Evolutionary conservation across 2,113 vertebrate genomes (phyloP), one percentile per base, ranked within the genome.

Genomic region (Nanorana parkeri): DNA sequence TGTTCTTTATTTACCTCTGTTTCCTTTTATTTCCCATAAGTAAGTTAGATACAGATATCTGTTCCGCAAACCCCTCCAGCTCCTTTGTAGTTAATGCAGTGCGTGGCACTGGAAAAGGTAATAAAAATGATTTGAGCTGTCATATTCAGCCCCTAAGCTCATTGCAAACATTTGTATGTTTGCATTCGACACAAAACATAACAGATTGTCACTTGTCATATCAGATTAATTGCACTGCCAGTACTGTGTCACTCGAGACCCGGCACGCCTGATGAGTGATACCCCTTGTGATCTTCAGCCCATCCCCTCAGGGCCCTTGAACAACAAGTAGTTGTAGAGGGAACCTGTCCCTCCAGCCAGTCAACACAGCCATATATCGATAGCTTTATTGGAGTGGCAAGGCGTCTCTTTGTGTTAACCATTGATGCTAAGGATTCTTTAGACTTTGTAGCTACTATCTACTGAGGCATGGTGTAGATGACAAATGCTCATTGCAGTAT

Each of bases 161-260:
- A 86, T 58, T 86, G 65, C n/a, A 77, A 85, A 85, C 24, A 85
- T 83, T 86, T 84, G 72, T 83, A 80, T 67, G 67, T 88, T 89
- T 87, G 41, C 61, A 85, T 82, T 86, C 72, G 56, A 80, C 81
- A 87, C 78, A 84, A 85, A 84, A 84, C 72, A 85, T 82, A 54
- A 63, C 84, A 78, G 78, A 85, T 80, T 86, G 55, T 84, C 51
- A 88, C 68, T 55, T 85, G 68, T 84, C 85, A 29, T 52, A 75
- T 71, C 52, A 32, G 29, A 85, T 85, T 84, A 84, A 41, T 41
- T 86, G 54, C 78, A 83, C 32, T 74, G 41, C 69, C 69, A 75
- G 61, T 82, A 67, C 80, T 65, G 26, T 73, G 80, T 82, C 69
- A 82, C 80, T 82, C 51, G 71, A 82, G 69, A 82, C 69, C 61